Evolutionary conservation across 2,888 invertebrate species (phyloP).

Genomic region (Trissolcus brochymenae): DNA sequence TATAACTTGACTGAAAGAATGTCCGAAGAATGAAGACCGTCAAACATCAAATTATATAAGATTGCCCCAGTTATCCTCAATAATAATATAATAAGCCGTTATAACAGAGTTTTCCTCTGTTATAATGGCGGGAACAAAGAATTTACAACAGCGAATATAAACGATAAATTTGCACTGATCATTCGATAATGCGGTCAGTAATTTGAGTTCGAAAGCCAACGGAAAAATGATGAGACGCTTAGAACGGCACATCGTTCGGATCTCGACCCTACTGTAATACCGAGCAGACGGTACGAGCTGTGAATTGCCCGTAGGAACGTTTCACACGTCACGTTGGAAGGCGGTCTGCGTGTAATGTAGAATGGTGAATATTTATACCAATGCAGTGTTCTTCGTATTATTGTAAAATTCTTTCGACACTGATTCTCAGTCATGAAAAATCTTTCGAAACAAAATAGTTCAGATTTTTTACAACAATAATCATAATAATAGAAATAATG

Average conservation of each 20-base stretch:
- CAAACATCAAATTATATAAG: conserved; percentile 19
- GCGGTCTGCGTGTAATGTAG: conserved; percentile 47
- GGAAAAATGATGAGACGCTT: conserved; percentile 10
- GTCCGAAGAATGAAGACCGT: conserved; percentile 7
- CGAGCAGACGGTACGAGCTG: too few species aligned
- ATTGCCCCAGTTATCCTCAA: not conserved
- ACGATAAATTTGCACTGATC: too few species aligned
- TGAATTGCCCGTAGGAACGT: too few species aligned
- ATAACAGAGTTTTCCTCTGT: not conserved
- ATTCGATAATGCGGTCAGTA: conserved; percentile 2
- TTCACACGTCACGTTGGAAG: conserved; percentile 28
- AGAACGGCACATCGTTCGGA: not conserved
- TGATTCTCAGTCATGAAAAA: too few species aligned
- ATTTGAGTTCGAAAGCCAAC: conserved; percentile 5
- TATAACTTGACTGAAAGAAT: conserved; percentile 16
- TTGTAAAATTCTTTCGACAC: conserved; percentile 3
- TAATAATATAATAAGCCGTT: not conserved
- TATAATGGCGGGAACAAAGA: not conserved
- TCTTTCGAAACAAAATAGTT: too few species aligned
- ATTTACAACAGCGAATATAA: not conserved
- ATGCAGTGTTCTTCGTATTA: conserved; percentile 1
- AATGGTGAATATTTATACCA: conserved; percentile 23
- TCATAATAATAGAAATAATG: not conserved
- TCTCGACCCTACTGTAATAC: not conserved
- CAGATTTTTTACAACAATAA: too few species aligned